These are phyloP conservation scores for Tichodroma muraria DNA, from an alignment of 2,113 vertebrate species.

Conservation along the genomic window DNA sequence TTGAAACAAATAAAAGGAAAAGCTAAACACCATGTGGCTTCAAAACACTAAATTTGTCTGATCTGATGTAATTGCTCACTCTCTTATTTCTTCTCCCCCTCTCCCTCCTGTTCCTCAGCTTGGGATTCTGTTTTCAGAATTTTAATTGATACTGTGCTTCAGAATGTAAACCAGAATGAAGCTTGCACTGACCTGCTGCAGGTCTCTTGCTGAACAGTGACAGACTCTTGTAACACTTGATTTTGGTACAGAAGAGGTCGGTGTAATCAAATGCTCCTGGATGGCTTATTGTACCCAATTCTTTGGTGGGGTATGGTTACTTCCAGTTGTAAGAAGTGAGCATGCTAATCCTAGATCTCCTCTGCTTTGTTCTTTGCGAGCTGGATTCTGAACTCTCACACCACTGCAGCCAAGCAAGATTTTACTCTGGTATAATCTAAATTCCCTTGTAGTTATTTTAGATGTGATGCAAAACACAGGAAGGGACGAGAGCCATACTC, in stretches of 20 bases:
- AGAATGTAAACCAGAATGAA: slow-evolving; percentile 68
- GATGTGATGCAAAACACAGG: neutral
- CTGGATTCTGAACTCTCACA: neutral
- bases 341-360: neutral
- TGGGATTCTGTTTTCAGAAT: slow-evolving; percentile 33
- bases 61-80: slow-evolving; percentile 32
- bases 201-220: slow-evolving; percentile 56
- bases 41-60: slow-evolving; percentile 58
- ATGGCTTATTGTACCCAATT: slow-evolving; percentile 69
- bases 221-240: slow-evolving; percentile 50
- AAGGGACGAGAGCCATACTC: neutral
- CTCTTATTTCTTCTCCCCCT: neutral
- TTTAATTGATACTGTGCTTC: slow-evolving; percentile 66
- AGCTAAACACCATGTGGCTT: slow-evolving; percentile 58
- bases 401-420: slow-evolving; percentile 15
- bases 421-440: neutral
- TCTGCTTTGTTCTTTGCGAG: neutral
- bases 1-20: slow-evolving; percentile 71
- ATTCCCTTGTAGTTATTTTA: slow-evolving; percentile 17
- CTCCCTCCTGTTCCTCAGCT: neutral
- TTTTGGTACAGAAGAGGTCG: slow-evolving; percentile 65
- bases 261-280: slow-evolving; percentile 72
- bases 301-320: neutral
- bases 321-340: slow-evolving; percentile 1
- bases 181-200: slow-evolving; percentile 65